Conservation (phyloP, 2,113 vertebrate genomes). For the Scomber colias region DNA sequence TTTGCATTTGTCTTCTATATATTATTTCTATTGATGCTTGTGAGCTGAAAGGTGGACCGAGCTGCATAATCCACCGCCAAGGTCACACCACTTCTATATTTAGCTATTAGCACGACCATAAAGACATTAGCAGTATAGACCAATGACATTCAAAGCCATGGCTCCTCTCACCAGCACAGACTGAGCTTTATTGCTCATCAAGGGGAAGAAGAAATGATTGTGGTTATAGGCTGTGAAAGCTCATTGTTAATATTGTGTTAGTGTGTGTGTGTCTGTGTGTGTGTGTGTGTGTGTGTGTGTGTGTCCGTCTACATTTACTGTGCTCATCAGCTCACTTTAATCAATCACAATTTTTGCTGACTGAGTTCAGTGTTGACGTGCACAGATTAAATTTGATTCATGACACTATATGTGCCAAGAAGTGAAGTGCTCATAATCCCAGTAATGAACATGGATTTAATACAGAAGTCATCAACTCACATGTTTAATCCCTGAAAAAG, state of each 20-base stretch:
- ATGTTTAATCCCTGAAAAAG: background rate
- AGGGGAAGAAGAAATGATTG: slow-evolving; percentile 11
- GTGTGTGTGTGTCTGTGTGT: background rate
- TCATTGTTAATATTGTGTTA: background rate
- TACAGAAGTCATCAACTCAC: background rate
- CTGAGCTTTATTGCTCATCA: slow-evolving; percentile 2
- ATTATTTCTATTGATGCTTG: background rate
- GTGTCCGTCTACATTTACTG: background rate
- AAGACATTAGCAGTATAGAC: background rate
- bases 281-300: background rate
- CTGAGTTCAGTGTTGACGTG: background rate
- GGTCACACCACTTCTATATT: slow-evolving; percentile 19
- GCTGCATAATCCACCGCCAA: background rate
- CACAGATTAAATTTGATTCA: slow-evolving; percentile 17
- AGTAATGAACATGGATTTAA: background rate
- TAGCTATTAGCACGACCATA: background rate
- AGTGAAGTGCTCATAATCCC: slow-evolving; percentile 1
- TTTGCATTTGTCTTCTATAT: too few relatives aligned
- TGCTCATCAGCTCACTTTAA: slow-evolving; percentile 1
- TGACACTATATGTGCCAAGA: background rate
- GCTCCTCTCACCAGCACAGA: background rate
- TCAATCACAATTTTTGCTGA: background rate
- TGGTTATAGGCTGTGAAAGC: background rate
- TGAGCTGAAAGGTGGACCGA: background rate
- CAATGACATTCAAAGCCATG: background rate